Conservation (phyloP, 92 coral and sea anemone species). For the Phenganax marumi region DNA sequence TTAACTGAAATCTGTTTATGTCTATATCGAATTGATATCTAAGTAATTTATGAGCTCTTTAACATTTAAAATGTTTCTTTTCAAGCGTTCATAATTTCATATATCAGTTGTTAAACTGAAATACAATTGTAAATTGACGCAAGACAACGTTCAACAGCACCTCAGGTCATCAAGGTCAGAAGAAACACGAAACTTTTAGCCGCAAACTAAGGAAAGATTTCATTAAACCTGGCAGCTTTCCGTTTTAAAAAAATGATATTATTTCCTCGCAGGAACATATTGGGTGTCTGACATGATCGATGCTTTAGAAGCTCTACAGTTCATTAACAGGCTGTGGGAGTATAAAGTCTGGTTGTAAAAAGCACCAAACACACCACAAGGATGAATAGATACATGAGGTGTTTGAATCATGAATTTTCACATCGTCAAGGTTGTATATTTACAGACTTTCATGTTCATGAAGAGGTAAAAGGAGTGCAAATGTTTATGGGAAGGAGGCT, state of each 20-base stretch:
- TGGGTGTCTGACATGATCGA: conserved; percentile 12
- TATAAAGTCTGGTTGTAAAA: conserved; percentile 24
- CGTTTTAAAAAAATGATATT: conserved; percentile 31
- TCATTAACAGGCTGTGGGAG: conserved; percentile 20
- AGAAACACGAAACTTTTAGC: neutral
- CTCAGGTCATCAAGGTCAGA: conserved; percentile 41
- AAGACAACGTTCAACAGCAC: neutral
- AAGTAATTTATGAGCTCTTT: too few species aligned
- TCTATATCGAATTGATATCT: too few species aligned
- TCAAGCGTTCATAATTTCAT: too few species aligned
- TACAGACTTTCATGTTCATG: conserved; percentile 44
- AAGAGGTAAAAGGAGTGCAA: conserved; percentile 23
- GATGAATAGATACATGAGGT: conserved; percentile 43
- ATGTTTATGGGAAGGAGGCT: conserved; percentile 23
- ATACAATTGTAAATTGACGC: neutral
- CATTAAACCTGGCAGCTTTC: conserved; percentile 38
- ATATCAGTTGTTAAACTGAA: neutral
- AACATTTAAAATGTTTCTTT: too few species aligned
- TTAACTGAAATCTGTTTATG: too few species aligned
- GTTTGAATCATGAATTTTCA: conserved; percentile 29
- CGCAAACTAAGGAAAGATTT: neutral
- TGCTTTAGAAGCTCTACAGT: neutral
- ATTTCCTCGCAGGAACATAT: conserved; percentile 8
- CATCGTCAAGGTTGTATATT: conserved; percentile 45
- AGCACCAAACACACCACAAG: neutral